phyloP scores from a whole-genome alignment of 2,113 vertebrate species.

The Cercocebus atys region DNA sequence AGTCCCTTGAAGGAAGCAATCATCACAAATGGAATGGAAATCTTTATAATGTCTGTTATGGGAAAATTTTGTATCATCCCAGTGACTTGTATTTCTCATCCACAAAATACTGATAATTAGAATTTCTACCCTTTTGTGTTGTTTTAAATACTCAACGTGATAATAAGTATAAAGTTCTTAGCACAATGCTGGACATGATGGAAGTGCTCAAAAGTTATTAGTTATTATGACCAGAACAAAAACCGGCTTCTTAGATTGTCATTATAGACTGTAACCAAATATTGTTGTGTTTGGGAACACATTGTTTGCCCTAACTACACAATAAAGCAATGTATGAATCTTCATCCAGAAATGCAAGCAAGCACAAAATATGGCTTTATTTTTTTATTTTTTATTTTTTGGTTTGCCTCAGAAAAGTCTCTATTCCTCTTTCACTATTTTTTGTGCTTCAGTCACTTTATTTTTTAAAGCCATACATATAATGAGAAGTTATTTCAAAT shows the following conservation, averaged over 20 bases:
- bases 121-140: not conserved
- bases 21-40: not conserved
- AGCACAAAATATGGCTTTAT: not conserved
- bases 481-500: constrained; percentile 27
- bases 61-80: not conserved
- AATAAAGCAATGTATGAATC: not conserved
- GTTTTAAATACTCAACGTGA: not conserved
- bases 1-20: constrained; percentile 47
- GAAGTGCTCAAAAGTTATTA: not conserved
- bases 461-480: not conserved
- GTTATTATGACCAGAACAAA: not conserved
- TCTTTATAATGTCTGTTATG: not conserved
- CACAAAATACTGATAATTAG: not conserved
- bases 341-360: not conserved
- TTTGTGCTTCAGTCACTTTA: not conserved
- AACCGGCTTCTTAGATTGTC: not conserved
- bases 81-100: not conserved
- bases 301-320: not conserved
- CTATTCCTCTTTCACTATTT: not conserved
- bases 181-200: not conserved
- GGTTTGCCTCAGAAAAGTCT: constrained; percentile 16
- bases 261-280: constrained; percentile 18
- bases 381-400: not conserved
- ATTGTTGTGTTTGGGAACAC: not conserved
- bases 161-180: constrained; percentile 3